phyloP scores from a whole-genome alignment of 2,797 vertebrate genomes.

The Trachops cirrhosus region DNA sequence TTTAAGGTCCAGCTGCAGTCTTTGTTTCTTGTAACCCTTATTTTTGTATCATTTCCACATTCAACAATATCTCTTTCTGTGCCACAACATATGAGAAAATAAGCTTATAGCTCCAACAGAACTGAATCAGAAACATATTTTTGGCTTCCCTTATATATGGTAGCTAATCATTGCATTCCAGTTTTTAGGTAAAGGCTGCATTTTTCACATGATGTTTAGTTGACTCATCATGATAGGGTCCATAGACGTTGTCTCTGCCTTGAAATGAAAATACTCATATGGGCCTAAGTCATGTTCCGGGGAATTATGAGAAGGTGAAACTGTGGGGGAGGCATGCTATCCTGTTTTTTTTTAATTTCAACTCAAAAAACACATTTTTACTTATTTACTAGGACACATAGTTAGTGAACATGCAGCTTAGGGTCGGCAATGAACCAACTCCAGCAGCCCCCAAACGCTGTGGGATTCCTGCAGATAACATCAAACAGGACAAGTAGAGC shows the following conservation, averaged over 20 bases:
- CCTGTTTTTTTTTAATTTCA: conserved; percentile 30
- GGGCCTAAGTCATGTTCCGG: background rate
- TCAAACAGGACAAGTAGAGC: conserved; percentile 53
- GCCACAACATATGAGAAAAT: background rate
- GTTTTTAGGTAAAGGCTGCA: background rate
- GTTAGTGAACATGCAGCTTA: background rate
- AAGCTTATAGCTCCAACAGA: background rate
- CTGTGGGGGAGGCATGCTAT: background rate
- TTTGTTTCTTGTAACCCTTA: background rate
- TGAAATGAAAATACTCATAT: background rate
- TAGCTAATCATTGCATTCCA: background rate
- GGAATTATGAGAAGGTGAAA: background rate
- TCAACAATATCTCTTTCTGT: background rate
- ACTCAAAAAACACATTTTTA: conserved; percentile 41
- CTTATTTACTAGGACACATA: background rate
- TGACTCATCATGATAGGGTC: background rate
- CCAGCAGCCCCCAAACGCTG: background rate
- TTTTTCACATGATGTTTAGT: background rate
- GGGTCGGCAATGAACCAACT: conserved; percentile 4
- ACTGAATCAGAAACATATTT: background rate
- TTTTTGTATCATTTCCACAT: background rate
- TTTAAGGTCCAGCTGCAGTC: background rate
- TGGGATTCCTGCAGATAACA: conserved; percentile 42
- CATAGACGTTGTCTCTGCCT: background rate
- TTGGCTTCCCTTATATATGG: background rate